These are phyloP conservation scores for Zoanthus sansibaricus DNA, from an alignment of 92 coral and sea anemone species.

Conservation along the genomic window DNA sequence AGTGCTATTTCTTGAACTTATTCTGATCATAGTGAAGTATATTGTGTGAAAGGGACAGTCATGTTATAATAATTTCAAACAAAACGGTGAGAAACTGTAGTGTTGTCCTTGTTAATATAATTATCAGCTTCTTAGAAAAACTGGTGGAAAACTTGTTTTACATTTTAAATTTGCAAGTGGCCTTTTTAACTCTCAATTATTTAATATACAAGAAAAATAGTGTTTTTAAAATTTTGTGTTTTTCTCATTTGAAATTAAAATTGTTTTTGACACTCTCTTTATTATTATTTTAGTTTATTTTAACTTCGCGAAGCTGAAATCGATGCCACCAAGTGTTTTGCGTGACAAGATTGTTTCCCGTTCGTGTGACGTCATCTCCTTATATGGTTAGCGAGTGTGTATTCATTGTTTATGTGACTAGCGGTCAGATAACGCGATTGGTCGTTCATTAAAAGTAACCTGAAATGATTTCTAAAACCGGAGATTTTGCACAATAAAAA, in stretches of 20 bases:
- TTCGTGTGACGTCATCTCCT: conserved; percentile 43
- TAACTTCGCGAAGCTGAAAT: background rate
- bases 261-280: background rate
- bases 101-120: background rate
- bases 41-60: too few relatives aligned
- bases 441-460: conserved; percentile 15
- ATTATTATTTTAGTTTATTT: background rate
- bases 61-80: background rate
- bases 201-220: background rate
- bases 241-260: background rate
- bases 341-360: conserved; percentile 14
- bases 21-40: background rate
- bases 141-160: conserved; percentile 19
- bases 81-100: background rate
- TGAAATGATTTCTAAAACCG: conserved; percentile 11
- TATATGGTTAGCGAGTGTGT: conserved; percentile 18
- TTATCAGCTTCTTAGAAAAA: background rate
- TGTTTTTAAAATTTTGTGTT: background rate
- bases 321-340: background rate
- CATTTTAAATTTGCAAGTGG: conserved; percentile 15
- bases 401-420: conserved; percentile 27
- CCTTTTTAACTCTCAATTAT: background rate
- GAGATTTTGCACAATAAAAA: conserved; percentile 22
- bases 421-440: background rate
- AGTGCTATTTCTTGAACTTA: background rate